Evolutionary conservation across 2,888 invertebrate species (phyloP).

Genomic region (Capitulum mitella): DNA sequence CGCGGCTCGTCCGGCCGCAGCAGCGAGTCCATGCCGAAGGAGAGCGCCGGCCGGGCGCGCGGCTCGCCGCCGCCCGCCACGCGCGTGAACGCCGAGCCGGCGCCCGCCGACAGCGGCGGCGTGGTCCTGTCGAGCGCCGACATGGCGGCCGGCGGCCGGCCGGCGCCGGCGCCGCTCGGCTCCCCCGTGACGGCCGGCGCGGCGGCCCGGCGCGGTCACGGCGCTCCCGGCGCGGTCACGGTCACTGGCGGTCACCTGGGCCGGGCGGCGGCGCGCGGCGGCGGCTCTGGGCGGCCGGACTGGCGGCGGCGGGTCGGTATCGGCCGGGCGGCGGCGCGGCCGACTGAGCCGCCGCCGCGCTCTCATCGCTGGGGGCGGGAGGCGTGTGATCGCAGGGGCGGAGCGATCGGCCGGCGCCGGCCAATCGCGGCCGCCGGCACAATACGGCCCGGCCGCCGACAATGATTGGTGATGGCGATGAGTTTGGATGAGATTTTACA

Average conservation of each 20-base stretch:
- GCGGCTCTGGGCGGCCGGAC: too few species aligned
- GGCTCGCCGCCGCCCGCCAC: neutral
- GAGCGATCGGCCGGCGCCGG: neutral
- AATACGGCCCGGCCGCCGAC: neutral
- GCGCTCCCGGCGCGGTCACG: neutral
- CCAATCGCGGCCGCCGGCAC: neutral
- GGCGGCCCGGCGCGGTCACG: neutral
- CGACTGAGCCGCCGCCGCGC: neutral
- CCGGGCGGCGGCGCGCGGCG: neutral
- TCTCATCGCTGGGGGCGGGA: conserved; percentile 6
- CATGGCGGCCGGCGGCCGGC: conserved; percentile 5
- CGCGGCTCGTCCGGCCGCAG: conserved; percentile 3
- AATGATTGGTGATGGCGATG: conserved; percentile 19
- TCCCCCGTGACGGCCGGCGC: neutral
- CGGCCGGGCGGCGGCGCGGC: neutral
- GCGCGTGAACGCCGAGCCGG: conserved; percentile 10
- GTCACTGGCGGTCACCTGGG: neutral
- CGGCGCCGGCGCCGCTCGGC: neutral
- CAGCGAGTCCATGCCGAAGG: conserved; percentile 27
- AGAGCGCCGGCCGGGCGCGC: conserved; percentile 10
- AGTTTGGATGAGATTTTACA: conserved; percentile 20
- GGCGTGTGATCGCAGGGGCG: conserved; percentile 5
- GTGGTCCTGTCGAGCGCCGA: neutral
- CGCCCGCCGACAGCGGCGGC: neutral
- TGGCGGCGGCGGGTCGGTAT: too few species aligned